These are phyloP conservation scores for Oncorhynchus kisutch DNA, from an alignment of 2,113 vertebrate species.

Conservation along the genomic window DNA sequence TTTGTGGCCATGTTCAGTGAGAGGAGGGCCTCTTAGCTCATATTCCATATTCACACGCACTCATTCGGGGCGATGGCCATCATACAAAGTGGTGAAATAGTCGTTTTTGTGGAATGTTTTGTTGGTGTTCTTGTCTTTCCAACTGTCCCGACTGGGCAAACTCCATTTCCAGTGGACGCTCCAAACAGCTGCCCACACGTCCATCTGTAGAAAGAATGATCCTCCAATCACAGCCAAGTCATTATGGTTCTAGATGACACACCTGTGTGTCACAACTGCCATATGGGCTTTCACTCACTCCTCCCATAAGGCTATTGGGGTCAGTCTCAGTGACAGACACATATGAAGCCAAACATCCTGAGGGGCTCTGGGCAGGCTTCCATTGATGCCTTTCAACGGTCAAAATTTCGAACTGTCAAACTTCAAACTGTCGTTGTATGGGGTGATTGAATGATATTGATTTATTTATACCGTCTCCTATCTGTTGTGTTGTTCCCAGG, in stretches of 20 bases:
- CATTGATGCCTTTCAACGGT: background rate
- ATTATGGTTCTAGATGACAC: background rate
- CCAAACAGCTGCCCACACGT: background rate
- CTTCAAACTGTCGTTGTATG: background rate
- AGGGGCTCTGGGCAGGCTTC: background rate
- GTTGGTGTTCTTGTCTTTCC: background rate
- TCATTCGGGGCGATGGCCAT: no score
- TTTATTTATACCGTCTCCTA: background rate
- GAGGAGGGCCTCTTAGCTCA: background rate
- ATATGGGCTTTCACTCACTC: background rate
- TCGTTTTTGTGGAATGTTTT: background rate
- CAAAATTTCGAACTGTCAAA: background rate
- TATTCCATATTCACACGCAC: no score
- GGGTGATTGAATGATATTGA: background rate
- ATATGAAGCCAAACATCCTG: background rate
- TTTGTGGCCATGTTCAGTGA: background rate
- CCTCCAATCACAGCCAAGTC: background rate
- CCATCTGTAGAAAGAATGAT: background rate
- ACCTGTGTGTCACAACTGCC: background rate
- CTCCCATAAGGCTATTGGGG: background rate
- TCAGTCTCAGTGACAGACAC: background rate
- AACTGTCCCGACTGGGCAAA: background rate
- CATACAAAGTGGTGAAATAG: background rate
- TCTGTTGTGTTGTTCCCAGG: conserved; percentile 61
- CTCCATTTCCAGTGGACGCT: background rate